Base-by-base conservation (phyloP, 1,140 invertebrate genomes). In the Halictus rubicundus region DNA sequence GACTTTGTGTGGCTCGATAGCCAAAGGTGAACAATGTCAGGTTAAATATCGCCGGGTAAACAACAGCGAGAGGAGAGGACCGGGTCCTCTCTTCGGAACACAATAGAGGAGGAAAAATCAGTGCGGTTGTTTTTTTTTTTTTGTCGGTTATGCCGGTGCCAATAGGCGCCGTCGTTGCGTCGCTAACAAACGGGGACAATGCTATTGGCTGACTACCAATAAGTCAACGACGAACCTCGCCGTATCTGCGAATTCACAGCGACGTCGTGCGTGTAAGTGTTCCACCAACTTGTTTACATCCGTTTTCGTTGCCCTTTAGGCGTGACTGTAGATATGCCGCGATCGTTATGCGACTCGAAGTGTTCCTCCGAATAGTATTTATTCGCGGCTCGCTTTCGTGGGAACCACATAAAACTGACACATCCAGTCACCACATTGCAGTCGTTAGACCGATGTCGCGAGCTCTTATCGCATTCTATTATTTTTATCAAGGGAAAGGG, bases 121-220 rank as follows among this genome's bases (percentile, higher is more conserved):
- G 76, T 63, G 75, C 42, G 59, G 7, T 63, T 63, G 57, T 71
- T 54, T 79, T 61, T 84, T 85, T 63, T 63, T 42, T 71, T 54
- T 79, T 61, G 81, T 85, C 73, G 73, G 59, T 39, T 54, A 60
- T 73, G 77, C 54, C 19, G 21, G 21, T 69, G 59, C 64, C 65
- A 69, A 69, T 49, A 39, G 49, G 66, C 49, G 49, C 39, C 66
- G 74, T 39, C 64, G 66, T 59, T 54, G 74, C 49, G 78, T 74
- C 78, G 65, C 66, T 77, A 59, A 69, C 73, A 46, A 81, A 78
- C 71, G 74, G 49, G 66, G 66, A 77, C 73, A 68, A 77, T 74
- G 63, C 72, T 68, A 80, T 75, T 76, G 78, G 65, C 72, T 69
- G 72, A 80, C 78, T 76, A 80, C 73, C 78, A 80, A 80, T 80